Conservation (phyloP, 37 sponge, comb jelly and placozoan genomes). For the Geodia barretti region DNA sequence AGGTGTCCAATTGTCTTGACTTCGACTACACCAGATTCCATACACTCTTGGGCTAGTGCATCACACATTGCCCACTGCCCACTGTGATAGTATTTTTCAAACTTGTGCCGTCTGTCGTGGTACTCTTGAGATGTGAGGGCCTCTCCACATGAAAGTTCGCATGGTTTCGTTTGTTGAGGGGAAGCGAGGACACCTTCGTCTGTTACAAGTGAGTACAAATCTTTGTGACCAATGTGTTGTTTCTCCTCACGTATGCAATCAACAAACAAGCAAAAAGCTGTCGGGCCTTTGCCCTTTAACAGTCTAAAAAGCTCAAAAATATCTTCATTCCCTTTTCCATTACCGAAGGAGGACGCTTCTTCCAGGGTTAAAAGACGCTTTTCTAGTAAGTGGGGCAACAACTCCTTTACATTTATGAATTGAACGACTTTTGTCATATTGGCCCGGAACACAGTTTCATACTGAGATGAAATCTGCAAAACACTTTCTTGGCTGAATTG, state of each 20-base stretch:
- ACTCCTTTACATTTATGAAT: neutral
- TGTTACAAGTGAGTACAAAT: conserved; percentile 2
- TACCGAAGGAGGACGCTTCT: neutral
- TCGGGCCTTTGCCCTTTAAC: conserved; percentile 10
- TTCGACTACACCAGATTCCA: neutral
- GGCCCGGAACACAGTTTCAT: neutral
- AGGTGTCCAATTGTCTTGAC: conserved; percentile 13
- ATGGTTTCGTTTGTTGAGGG: neutral
- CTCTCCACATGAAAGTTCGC: neutral
- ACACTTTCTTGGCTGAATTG: neutral
- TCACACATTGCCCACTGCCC: conserved; percentile 8
- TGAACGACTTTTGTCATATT: neutral
- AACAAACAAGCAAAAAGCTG: conserved; percentile 8
- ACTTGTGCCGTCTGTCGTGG: neutral
- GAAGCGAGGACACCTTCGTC: neutral
- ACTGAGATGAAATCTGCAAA: neutral
- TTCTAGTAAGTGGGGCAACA: neutral
- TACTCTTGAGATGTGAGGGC: neutral
- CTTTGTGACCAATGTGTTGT: neutral
- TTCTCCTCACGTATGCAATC: conserved; percentile 18
- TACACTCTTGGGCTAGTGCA: conserved; percentile 8
- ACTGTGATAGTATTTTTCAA: conserved; percentile 16
- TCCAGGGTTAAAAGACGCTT: conserved; percentile 3
- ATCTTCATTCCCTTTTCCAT: neutral
- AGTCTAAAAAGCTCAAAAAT: neutral